Percentiles rank a stretch among this genome's conserved stretches.
phyloP scores from a whole-genome alignment of 2,113 vertebrate genomes.

The Hippocampus comes region DNA sequence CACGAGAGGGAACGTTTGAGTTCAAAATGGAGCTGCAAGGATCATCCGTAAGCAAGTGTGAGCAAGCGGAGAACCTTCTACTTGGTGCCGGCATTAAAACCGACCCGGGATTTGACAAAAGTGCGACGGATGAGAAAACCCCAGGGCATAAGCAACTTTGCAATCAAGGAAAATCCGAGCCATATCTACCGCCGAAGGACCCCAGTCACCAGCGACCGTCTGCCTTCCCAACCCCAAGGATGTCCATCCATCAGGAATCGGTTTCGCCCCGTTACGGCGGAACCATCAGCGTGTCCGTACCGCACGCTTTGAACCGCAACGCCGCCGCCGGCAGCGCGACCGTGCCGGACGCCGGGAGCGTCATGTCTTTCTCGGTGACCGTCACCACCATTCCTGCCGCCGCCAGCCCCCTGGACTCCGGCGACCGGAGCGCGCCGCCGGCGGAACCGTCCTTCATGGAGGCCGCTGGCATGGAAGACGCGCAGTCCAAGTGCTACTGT shows the following conservation, averaged over 20 bases:
- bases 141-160: constrained; percentile 70
- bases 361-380: constrained; percentile 98
- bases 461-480: constrained; percentile 76
- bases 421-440: constrained; percentile 72
- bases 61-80: constrained; percentile 29
- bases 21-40: constrained; percentile 72
- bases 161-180: constrained; percentile 69
- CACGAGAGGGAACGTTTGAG: constrained; percentile 12
- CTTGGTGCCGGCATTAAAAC: constrained; percentile 53
- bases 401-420: constrained; percentile 66
- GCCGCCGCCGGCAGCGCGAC: constrained; percentile 53
- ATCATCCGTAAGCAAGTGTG: constrained; percentile 18
- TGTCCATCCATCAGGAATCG: constrained; percentile 29
- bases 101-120: constrained; percentile 64
- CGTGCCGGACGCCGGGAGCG: constrained; percentile 67
- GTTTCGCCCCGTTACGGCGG: constrained; percentile 82
- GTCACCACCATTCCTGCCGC: constrained; percentile 88
- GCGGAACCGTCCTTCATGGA: constrained; percentile 83
- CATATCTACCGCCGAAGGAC: constrained; percentile 45
- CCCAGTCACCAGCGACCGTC: constrained; percentile 12
- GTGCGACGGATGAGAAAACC: constrained; percentile 33
- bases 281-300: constrained; percentile 87
- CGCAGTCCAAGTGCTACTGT: constrained; percentile 94
- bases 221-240: not conserved
- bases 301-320: constrained; percentile 72